A percentile compares a stretch with the other conserved stretches of the same genome.
phyloP scores from a whole-genome alignment of 1,140 invertebrate genomes.

The Tetranychus cinnabarinus region DNA sequence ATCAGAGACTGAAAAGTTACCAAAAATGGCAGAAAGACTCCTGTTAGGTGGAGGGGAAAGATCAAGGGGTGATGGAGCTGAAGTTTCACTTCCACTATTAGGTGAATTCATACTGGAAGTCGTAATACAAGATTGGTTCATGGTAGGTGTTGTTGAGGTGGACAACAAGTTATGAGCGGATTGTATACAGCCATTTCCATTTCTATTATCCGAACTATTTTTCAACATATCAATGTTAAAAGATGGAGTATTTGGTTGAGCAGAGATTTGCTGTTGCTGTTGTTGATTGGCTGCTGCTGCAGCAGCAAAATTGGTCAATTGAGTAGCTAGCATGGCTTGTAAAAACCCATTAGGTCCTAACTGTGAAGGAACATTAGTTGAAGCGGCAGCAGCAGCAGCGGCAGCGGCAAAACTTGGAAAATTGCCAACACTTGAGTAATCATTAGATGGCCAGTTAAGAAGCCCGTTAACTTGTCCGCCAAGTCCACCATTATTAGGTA shows the following conservation, averaged over 20 bases:
- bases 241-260: no score
- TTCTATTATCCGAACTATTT: no score
- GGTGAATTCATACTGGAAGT: neutral
- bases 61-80: neutral
- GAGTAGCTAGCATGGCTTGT: no score
- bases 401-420: neutral
- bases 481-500: neutral
- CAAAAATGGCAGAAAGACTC: neutral
- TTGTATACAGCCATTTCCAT: no score
- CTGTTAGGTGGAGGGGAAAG: neutral
- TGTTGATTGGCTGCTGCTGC: conserved; percentile 3
- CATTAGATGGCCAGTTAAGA: no score
- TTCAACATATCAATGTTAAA: no score
- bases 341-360: no score
- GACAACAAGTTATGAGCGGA: neutral
- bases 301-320: no score
- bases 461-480: no score
- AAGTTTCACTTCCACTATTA: neutral
- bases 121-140: neutral
- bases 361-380: no score
- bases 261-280: no score
- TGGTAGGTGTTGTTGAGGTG: neutral
- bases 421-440: no score
- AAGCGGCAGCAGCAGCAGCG: neutral
- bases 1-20: neutral